Evolutionary conservation across 2,113 vertebrate species (phyloP).

Genomic region (Meles meles): DNA sequence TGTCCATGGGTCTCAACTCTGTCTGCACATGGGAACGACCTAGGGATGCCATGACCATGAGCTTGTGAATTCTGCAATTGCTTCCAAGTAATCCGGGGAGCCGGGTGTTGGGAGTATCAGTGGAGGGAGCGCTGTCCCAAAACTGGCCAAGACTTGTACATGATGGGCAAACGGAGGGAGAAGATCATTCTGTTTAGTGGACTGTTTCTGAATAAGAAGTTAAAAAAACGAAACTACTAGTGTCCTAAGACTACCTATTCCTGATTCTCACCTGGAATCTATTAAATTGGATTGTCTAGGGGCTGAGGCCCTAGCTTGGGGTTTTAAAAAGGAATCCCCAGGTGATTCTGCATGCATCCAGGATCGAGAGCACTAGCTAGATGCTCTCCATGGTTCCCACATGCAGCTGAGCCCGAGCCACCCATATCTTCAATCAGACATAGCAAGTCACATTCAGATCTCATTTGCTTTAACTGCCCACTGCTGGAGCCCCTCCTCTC

Average conservation of each 20-base stretch:
- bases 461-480: background rate
- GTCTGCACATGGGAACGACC: background rate
- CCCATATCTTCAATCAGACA: background rate
- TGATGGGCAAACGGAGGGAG: background rate
- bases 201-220: background rate
- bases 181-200: background rate
- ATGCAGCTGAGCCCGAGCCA: background rate
- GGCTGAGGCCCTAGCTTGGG: background rate
- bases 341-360: background rate
- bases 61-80: background rate
- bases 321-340: background rate
- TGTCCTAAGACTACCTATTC: background rate
- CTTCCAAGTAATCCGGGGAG: background rate
- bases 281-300: background rate
- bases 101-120: accelerated
- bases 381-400: background rate
- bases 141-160: background rate
- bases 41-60: background rate
- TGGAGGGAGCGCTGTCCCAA: background rate
- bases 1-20: background rate
- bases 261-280: background rate
- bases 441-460: background rate
- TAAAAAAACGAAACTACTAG: background rate
- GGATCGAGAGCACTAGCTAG: background rate
- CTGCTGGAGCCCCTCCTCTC: background rate